Percentiles rank a stretch among this genome's conserved stretches.
Evolutionary conservation across 2,888 invertebrate species (phyloP).

Genomic region (Buathra laborator): DNA sequence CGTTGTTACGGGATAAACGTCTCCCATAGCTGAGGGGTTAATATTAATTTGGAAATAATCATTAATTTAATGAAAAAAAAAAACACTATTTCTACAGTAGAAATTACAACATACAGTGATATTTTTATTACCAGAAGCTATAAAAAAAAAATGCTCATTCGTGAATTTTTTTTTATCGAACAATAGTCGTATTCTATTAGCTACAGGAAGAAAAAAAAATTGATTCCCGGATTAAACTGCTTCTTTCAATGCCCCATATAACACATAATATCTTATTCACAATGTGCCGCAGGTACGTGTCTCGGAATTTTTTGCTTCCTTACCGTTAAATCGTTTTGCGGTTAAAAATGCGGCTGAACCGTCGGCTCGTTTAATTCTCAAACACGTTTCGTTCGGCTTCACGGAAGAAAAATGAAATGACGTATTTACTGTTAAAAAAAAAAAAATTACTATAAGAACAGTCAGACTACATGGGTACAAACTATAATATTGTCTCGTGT

Average conservation of each 20-base stretch:
- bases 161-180: too few species aligned
- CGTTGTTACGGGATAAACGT: too few species aligned
- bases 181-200: too few species aligned
- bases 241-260: not conserved
- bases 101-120: too few species aligned
- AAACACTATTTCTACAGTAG: too few species aligned
- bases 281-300: not conserved
- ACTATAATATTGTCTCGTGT: not conserved
- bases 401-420: not conserved
- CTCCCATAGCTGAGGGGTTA: too few species aligned
- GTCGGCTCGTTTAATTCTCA: not conserved
- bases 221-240: too few species aligned
- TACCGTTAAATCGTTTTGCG: conserved; percentile 4
- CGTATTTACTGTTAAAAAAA: conserved; percentile 4
- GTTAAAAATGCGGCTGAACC: not conserved
- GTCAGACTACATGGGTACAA: not conserved
- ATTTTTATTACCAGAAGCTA: too few species aligned
- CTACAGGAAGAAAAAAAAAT: too few species aligned
- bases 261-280: not conserved
- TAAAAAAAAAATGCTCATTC: too few species aligned
- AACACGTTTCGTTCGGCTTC: conserved; percentile 10
- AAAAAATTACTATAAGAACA: not conserved
- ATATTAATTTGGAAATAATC: too few species aligned
- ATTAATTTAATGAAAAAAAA: too few species aligned
- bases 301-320: not conserved